Evolutionary conservation across 2,797 vertebrate genomes (phyloP).

Genomic region (Oryzias sinensis): DNA sequence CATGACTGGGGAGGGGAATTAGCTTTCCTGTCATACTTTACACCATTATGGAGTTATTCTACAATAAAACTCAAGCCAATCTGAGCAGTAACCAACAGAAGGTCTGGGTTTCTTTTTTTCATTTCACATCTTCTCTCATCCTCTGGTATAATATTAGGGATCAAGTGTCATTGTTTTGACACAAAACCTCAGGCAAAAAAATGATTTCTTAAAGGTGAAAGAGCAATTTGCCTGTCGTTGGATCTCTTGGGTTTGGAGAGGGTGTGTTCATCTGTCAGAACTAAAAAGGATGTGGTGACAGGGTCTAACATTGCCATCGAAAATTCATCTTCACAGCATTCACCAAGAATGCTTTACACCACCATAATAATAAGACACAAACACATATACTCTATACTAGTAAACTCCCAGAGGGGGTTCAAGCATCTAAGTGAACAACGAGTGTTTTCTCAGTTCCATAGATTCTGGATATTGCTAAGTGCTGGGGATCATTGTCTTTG

Average conservation of each 20-base stretch:
- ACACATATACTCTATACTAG: conserved; percentile 30
- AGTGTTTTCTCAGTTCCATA: conserved; percentile 49
- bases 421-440: conserved; percentile 45
- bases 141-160: conserved; percentile 58
- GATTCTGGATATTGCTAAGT: conserved; percentile 4
- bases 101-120: conserved; percentile 9
- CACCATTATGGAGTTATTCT: conserved; percentile 44
- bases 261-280: conserved; percentile 60
- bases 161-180: conserved; percentile 78
- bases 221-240: conserved; percentile 71
- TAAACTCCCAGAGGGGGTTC: conserved; percentile 22
- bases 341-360: conserved; percentile 56
- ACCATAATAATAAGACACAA: conserved; percentile 40
- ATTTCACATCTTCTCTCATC: conserved; percentile 7
- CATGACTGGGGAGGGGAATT: conserved; percentile 62
- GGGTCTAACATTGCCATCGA: conserved; percentile 48
- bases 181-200: conserved; percentile 65
- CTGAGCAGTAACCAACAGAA: conserved; percentile 38
- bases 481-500: conserved; percentile 29
- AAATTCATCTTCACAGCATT: conserved; percentile 59
- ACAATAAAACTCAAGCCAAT: conserved; percentile 28
- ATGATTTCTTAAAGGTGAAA: conserved; percentile 74
- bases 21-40: conserved; percentile 39
- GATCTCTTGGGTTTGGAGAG: conserved; percentile 54
- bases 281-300: conserved; percentile 65